Conservation (phyloP, 2,113 vertebrate species). For the Empidonax traillii region DNA sequence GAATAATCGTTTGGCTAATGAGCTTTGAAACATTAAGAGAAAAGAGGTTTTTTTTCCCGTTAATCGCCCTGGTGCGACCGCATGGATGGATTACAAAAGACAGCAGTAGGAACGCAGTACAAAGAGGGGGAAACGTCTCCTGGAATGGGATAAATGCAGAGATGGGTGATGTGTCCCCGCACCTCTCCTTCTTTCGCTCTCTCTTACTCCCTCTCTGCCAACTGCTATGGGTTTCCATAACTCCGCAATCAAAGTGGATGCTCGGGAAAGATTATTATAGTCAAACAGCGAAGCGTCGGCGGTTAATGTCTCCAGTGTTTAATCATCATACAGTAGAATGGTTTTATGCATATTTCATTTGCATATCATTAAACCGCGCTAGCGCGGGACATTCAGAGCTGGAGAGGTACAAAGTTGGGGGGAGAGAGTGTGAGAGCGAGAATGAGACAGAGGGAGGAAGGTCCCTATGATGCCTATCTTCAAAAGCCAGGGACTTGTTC, state of each 20-base stretch:
- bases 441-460: constrained; percentile 33
- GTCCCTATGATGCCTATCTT: constrained; percentile 74
- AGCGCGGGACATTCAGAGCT: constrained; percentile 82
- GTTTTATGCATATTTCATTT: constrained; percentile 99
- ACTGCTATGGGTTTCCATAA: constrained; percentile 78
- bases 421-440: constrained; percentile 36
- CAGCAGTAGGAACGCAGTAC: constrained; percentile 74
- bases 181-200: constrained; percentile 59
- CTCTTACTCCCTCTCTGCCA: constrained; percentile 65
- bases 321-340: constrained; percentile 98
- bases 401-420: constrained; percentile 84
- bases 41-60: constrained; percentile 79
- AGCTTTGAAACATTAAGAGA: constrained; percentile 92
- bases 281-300: constrained; percentile 80
- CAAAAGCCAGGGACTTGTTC: constrained; percentile 73
- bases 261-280: constrained; percentile 78
- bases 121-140: constrained; percentile 68
- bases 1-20: constrained; percentile 95
- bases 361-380: constrained; percentile 96
- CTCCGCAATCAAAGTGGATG: constrained; percentile 79
- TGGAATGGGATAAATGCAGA: constrained; percentile 74
- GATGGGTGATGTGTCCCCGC: constrained; percentile 74
- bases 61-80: constrained; percentile 92
- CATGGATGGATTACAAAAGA: constrained; percentile 98
- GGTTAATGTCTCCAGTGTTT: constrained; percentile 96